A percentile compares a stretch with the other conserved stretches of the same genome.
phyloP scores from a whole-genome alignment of 2,888 invertebrate species.

The Cinara cedri region DNA sequence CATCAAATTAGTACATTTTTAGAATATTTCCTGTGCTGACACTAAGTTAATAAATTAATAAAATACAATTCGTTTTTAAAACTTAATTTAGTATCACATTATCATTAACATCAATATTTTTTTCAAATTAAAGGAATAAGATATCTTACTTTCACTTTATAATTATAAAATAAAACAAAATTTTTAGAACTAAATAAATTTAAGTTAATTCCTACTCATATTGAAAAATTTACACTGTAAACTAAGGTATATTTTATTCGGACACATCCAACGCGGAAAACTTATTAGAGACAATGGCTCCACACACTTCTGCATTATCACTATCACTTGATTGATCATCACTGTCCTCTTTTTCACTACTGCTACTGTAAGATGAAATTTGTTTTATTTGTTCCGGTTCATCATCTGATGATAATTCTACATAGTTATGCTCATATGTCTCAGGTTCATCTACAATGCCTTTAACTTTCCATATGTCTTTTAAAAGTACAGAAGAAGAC shows the following conservation, averaged over 20 bases:
- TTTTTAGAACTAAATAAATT: no score
- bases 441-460: constrained; percentile 56
- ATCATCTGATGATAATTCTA: constrained; percentile 61
- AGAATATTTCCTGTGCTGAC: no score
- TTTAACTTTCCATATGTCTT: constrained; percentile 50
- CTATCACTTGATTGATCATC: constrained; percentile 59
- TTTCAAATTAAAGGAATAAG: no score
- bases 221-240: no score
- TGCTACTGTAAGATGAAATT: constrained; percentile 52
- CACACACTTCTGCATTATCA: constrained; percentile 59
- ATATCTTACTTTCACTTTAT: no score
- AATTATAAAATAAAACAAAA: no score
- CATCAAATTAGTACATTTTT: no score
- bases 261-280: constrained; percentile 58
- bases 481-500: constrained; percentile 20
- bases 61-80: no score
- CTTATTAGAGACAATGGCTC: constrained; percentile 40
- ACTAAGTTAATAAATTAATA: no score
- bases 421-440: constrained; percentile 60
- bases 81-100: no score
- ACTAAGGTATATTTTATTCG: constrained; percentile 48
- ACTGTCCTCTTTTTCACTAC: constrained; percentile 58
- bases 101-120: no score
- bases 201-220: no score
- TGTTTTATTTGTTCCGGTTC: constrained; percentile 59